Percentiles rank a stretch among this genome's conserved stretches.
Conservation (phyloP, 2,113 vertebrate species). For the Osmerus eperlanus region DNA sequence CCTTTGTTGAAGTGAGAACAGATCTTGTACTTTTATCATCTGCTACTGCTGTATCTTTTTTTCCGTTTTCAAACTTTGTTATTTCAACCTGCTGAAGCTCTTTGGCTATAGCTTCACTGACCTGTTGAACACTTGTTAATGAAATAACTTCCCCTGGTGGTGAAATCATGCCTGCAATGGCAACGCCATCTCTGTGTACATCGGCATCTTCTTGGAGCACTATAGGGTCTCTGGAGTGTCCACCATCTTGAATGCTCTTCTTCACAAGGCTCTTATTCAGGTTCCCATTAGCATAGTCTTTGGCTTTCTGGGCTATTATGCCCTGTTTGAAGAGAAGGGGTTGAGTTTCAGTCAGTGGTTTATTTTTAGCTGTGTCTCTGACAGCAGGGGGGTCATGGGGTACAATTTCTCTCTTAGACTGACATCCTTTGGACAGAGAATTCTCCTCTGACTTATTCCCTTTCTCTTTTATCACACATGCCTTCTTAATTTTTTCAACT, state of each 20-base stretch:
- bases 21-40: slow-evolving; percentile 4
- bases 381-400: slow-evolving; percentile 25
- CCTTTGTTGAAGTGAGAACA: slow-evolving; percentile 13
- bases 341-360: slow-evolving; percentile 46
- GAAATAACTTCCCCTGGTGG: too few relatives aligned
- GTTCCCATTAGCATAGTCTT: slow-evolving; percentile 21
- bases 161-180: too few relatives aligned
- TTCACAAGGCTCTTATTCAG: slow-evolving; percentile 22
- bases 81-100: too few relatives aligned
- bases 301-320: slow-evolving; percentile 20
- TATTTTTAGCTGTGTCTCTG: slow-evolving; percentile 50
- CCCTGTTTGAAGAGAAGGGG: slow-evolving; percentile 33
- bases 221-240: neutral
- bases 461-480: slow-evolving; percentile 10
- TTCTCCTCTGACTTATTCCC: slow-evolving; percentile 1
- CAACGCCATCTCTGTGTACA: neutral
- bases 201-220: neutral
- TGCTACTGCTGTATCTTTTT: slow-evolving; percentile 8
- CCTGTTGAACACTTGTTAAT: too few relatives aligned
- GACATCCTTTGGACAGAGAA: slow-evolving; percentile 15
- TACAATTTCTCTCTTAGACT: slow-evolving; percentile 28
- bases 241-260: slow-evolving; percentile 9
- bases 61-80: slow-evolving; percentile 1
- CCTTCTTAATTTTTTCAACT: slow-evolving; percentile 11
- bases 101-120: too few relatives aligned